phyloP scores from a whole-genome alignment of 2,113 vertebrate species.

The Saguinus imperator region DNA sequence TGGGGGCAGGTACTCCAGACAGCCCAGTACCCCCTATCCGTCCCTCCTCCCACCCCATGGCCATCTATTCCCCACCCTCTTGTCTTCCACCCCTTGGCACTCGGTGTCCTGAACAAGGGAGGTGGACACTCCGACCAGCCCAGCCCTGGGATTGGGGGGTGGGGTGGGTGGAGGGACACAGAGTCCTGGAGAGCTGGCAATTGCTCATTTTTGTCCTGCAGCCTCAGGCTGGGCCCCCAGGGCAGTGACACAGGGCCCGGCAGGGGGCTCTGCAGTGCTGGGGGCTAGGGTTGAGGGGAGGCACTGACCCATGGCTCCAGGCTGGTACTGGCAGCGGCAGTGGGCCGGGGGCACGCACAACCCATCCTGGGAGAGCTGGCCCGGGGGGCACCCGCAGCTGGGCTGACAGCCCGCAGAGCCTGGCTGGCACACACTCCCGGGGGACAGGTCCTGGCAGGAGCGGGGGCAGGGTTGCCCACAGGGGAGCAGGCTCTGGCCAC shows the following conservation, averaged over 20 bases:
- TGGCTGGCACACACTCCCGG: constrained; percentile 82
- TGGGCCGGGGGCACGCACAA: constrained; percentile 82
- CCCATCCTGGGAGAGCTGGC: constrained; percentile 87
- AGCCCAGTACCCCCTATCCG: too few relatives aligned
- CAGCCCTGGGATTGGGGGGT: neutral
- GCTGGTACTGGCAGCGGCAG: constrained; percentile 89
- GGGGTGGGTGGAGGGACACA: neutral
- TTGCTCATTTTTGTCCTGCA: neutral
- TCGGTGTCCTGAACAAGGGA: neutral
- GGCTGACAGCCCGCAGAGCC: constrained; percentile 80
- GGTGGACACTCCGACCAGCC: neutral
- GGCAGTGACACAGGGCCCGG: neutral
- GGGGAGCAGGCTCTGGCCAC: constrained; percentile 83
- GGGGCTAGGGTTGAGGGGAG: rapidly evolving
- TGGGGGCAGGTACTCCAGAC: rapidly evolving
- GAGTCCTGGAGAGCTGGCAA: neutral
- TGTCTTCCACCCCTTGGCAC: neutral
- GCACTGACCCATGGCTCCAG: constrained; percentile 80
- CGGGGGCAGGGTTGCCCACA: constrained; percentile 89
- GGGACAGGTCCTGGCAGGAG: constrained; percentile 90
- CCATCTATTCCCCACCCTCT: neutral
- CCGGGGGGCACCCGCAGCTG: constrained; percentile 87
- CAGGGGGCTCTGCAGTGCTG: rapidly evolving
- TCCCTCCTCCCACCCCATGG: too few relatives aligned
- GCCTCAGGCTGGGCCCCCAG: rapidly evolving